phyloP scores from a whole-genome alignment of 1,140 invertebrate species.

The Conopomorpha cramerella region DNA sequence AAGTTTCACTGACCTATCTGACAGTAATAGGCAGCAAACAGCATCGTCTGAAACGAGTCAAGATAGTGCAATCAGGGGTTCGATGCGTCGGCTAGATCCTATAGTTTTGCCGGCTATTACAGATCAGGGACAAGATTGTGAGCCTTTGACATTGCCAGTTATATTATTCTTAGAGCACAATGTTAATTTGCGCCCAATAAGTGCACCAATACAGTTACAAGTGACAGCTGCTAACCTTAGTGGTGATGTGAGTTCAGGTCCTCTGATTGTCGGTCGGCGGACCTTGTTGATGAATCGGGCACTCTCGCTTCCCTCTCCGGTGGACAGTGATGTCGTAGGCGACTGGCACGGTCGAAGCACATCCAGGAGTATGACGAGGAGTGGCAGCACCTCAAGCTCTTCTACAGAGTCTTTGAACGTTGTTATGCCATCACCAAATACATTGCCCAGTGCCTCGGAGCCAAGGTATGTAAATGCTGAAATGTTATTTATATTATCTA shows the following conservation, averaged over 20 bases:
- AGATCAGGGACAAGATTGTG: slow-evolving; percentile 24
- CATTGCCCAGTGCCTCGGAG: slow-evolving; percentile 22
- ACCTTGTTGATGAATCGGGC: slow-evolving; percentile 44
- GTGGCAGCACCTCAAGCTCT: slow-evolving; percentile 36
- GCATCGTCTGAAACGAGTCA: too few species aligned
- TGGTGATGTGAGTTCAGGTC: slow-evolving; percentile 35
- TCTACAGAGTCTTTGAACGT: slow-evolving; percentile 34
- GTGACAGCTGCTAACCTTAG: slow-evolving; percentile 47
- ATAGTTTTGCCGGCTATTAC: slow-evolving; percentile 39
- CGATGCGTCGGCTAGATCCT: slow-evolving; percentile 46
- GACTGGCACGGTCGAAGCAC: slow-evolving; percentile 40
- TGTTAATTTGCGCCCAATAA: slow-evolving; percentile 45
- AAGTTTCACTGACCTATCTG: slow-evolving; percentile 38
- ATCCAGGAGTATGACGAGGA: slow-evolving; percentile 28
- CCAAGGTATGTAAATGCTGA: slow-evolving; percentile 37
- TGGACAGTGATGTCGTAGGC: slow-evolving; percentile 33
- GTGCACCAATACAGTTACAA: slow-evolving; percentile 51
- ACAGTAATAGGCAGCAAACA: slow-evolving; percentile 20
- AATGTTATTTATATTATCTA: too few species aligned
- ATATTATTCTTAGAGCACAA: slow-evolving; percentile 51
- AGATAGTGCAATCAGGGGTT: slow-evolving; percentile 39
- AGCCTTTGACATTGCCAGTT: slow-evolving; percentile 42
- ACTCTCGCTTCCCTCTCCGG: slow-evolving; percentile 39
- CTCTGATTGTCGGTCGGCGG: slow-evolving; percentile 41
- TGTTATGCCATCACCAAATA: slow-evolving; percentile 19